Conservation (phyloP, 1,140 invertebrate species). For the Melitaea cinxia region DNA sequence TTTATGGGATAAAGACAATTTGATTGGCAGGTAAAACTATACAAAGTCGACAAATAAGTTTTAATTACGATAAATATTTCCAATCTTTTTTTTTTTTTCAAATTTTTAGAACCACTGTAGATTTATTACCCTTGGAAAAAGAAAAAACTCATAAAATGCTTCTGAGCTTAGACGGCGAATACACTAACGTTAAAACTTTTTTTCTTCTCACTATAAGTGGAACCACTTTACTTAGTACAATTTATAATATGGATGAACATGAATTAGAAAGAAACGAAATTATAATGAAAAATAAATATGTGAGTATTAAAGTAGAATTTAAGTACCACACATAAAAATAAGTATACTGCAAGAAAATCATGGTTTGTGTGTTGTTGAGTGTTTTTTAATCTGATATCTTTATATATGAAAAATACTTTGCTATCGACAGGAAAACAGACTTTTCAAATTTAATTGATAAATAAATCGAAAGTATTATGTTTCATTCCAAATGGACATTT, state of each 20-base stretch:
- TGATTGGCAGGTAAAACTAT: conserved; percentile 65
- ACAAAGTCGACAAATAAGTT: no score
- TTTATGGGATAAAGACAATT: conserved; percentile 58
- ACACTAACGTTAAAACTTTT: conserved; percentile 88
- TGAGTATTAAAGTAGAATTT: neutral
- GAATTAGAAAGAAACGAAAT: conserved; percentile 10
- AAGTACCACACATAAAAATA: no score
- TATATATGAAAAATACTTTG: no score
- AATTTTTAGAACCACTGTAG: conserved; percentile 49
- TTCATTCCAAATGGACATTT: no score
- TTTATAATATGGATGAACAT: conserved; percentile 90
- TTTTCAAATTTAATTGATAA: no score
- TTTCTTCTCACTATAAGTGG: conserved; percentile 96
- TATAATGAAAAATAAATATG: conserved; percentile 50
- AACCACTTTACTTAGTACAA: conserved; percentile 91
- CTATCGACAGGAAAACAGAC: no score
- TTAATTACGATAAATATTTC: neutral
- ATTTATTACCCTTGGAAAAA: conserved; percentile 54
- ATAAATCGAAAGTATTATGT: no score
- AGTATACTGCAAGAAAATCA: no score
- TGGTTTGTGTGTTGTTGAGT: no score
- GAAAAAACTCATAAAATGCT: conserved; percentile 67
- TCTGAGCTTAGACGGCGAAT: conserved; percentile 48
- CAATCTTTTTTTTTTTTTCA: conserved; percentile 12
- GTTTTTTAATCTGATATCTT: no score